Conservation (phyloP, 2,113 vertebrate genomes). For the Eretmodus cyanostictus region DNA sequence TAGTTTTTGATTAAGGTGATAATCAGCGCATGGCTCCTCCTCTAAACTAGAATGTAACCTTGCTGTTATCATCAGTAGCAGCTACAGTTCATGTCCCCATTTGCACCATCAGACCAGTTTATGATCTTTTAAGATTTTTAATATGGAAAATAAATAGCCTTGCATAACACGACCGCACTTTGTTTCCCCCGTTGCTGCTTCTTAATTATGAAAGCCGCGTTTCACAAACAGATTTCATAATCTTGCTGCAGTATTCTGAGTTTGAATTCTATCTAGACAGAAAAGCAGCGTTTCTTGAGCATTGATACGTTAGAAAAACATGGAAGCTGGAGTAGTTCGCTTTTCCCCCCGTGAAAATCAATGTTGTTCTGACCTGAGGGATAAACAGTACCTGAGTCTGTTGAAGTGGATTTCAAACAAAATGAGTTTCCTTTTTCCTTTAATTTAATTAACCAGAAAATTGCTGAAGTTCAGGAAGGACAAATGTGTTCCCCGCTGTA, state of each 20-base stretch:
- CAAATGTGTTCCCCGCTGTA: background rate
- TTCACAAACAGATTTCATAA: background rate
- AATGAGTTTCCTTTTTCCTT: background rate
- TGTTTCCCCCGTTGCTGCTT: background rate
- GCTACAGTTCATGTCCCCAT: background rate
- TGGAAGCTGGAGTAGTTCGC: background rate
- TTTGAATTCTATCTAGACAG: background rate
- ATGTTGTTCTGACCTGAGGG: conserved; percentile 31
- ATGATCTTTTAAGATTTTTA: background rate
- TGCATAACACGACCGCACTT: background rate
- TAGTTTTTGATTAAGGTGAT: background rate
- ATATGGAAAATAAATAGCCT: background rate
- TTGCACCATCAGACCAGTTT: background rate
- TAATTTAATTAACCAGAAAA: conserved; percentile 18
- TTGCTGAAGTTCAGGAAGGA: background rate
- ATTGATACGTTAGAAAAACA: background rate
- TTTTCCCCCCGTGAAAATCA: background rate
- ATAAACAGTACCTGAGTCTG: conserved; percentile 25
- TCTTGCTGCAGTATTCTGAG: background rate
- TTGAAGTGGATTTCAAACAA: background rate
- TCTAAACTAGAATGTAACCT: background rate
- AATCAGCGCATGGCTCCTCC: background rate
- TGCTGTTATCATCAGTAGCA: background rate
- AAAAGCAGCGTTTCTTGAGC: background rate
- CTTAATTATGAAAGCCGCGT: background rate